Evolutionary conservation across 2,797 vertebrate species (phyloP).

Genomic region (Microhierax caerulescens): DNA sequence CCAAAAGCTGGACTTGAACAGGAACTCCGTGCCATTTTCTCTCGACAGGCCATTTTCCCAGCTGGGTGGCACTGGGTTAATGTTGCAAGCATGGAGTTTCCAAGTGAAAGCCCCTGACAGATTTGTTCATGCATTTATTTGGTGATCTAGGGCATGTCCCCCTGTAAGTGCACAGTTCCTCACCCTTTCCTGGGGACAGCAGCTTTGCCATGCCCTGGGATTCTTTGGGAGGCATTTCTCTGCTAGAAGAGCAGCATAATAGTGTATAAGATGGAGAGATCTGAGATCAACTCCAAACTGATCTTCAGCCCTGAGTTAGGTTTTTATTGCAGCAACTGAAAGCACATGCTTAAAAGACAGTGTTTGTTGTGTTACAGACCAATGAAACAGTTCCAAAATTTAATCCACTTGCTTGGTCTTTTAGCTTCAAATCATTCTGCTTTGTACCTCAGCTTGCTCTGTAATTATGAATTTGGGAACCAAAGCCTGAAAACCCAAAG

Average conservation of each 20-base stretch:
- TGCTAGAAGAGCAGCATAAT: neutral
- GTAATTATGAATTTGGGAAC: neutral
- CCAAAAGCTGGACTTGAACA: neutral
- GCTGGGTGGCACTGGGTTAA: neutral
- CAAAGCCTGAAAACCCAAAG: neutral
- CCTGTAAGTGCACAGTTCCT: neutral
- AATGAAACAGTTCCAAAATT: neutral
- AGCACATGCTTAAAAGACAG: neutral
- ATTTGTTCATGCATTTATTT: neutral
- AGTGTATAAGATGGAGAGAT: neutral
- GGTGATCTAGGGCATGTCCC: neutral
- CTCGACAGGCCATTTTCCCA: neutral
- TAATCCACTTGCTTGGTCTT: neutral
- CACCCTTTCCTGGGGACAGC: neutral
- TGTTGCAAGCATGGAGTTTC: neutral
- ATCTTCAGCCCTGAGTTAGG: neutral
- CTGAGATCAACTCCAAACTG: neutral
- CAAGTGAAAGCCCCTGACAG: neutral
- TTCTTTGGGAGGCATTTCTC: neutral
- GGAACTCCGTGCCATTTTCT: neutral
- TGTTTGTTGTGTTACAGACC: neutral
- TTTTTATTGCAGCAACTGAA: neutral
- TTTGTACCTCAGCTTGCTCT: neutral
- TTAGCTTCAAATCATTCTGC: neutral
- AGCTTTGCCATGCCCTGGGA: neutral